phyloP scores from a whole-genome alignment of 2,113 vertebrate genomes.

The Columba livia region DNA sequence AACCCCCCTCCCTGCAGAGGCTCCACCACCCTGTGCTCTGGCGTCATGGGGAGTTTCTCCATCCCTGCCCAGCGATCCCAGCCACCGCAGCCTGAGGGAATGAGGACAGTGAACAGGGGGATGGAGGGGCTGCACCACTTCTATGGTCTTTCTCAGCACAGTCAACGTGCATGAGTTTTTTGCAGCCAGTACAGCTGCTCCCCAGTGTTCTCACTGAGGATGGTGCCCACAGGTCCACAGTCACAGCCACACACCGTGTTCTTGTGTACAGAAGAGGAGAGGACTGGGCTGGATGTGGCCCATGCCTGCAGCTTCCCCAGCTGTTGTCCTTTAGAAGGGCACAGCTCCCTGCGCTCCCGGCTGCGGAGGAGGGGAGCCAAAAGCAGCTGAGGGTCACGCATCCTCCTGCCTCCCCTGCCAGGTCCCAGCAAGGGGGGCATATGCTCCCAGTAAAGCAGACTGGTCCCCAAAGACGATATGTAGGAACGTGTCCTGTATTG shows the following conservation, averaged over 20 bases:
- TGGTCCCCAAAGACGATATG: neutral
- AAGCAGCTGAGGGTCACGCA: neutral
- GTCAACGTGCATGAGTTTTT: accelerated
- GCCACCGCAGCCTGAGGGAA: accelerated
- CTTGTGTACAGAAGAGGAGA: neutral
- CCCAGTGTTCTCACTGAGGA: neutral
- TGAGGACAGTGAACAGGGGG: neutral
- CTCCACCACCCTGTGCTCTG: neutral
- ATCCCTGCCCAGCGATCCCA: neutral
- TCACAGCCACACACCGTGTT: accelerated
- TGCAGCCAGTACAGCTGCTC: neutral
- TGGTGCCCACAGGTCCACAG: neutral
- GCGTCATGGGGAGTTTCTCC: neutral
- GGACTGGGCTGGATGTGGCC: neutral
- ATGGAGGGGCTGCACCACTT: no score
- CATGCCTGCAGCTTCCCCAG: neutral
- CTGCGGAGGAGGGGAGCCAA: neutral
- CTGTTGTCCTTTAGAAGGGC: neutral
- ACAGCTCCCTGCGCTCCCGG: neutral
- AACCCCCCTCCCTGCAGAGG: neutral
- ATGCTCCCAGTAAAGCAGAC: neutral
- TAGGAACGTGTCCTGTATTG: neutral
- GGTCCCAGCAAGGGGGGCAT: neutral
- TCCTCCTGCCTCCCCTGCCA: neutral
- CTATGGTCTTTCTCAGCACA: neutral